Evolutionary conservation across 2,113 vertebrate genomes (phyloP).

Genomic region (Megaleporinus macrocephalus): DNA sequence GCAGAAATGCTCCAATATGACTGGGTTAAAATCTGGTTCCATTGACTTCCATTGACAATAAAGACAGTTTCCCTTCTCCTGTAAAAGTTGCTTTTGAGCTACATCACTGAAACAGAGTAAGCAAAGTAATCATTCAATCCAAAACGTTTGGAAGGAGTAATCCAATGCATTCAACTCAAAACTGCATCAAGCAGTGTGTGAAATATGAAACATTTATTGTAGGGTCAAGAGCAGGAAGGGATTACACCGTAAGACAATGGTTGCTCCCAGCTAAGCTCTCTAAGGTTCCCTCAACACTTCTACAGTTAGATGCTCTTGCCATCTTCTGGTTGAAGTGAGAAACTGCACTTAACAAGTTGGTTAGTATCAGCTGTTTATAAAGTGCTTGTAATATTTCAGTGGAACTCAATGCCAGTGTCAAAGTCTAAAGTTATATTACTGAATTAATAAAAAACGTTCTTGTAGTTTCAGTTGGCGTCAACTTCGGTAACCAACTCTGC

Average conservation of each 20-base stretch:
- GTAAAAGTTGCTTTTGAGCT: too few species aligned
- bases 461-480: too few species aligned
- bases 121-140: too few species aligned
- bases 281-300: not conserved
- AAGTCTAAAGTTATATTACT: too few species aligned
- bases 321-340: slow-evolving; percentile 51
- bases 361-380: not conserved
- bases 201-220: not conserved
- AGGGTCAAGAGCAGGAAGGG: slow-evolving; percentile 1
- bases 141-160: not conserved
- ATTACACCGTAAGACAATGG: not conserved
- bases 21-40: too few species aligned
- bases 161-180: not conserved
- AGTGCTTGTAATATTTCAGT: not conserved
- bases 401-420: rapidly evolving
- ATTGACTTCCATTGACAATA: too few species aligned
- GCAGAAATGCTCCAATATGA: too few species aligned
- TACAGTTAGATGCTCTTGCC: slow-evolving; percentile 42
- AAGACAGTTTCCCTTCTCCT: too few species aligned
- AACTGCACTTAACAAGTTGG: slow-evolving; percentile 10
- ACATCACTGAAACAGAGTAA: too few species aligned
- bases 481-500: too few species aligned
- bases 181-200: not conserved
- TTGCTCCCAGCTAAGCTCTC: not conserved
- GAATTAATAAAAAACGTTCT: too few species aligned